Percentiles rank a stretch among this genome's conserved stretches.
Conservation (phyloP, 2,888 invertebrate genomes). For the Ormia ochracea region DNA sequence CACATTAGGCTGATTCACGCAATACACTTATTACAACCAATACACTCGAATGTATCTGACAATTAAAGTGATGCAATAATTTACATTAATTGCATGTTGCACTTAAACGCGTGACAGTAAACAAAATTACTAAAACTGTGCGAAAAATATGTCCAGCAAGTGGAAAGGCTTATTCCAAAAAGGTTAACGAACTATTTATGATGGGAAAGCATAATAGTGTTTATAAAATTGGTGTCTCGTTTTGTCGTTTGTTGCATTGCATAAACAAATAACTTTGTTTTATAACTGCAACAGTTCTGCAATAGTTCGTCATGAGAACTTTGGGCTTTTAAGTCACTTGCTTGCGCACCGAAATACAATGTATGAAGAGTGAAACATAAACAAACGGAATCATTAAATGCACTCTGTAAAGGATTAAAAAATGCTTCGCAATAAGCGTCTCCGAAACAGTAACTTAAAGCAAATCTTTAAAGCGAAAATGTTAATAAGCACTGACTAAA, state of each 20-base stretch:
- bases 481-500: conserved; percentile 5
- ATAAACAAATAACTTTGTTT: conserved; percentile 23
- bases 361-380: conserved; percentile 1
- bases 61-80: no score
- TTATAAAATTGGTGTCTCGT: conserved; percentile 4
- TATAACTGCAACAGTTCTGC: background rate
- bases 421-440: background rate
- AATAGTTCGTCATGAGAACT: conserved; percentile 6
- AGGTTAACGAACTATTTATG: conserved; percentile 15
- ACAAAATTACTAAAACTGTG: background rate
- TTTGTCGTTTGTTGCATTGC: conserved; percentile 3
- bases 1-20: no score
- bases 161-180: background rate
- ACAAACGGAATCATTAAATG: background rate
- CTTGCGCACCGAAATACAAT: background rate
- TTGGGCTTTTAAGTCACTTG: conserved; percentile 4
- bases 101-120: background rate
- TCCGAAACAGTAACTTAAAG: conserved; percentile 29
- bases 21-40: no score
- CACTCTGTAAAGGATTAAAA: conserved; percentile 9
- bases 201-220: conserved; percentile 12
- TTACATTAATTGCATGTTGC: no score
- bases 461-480: conserved; percentile 32
- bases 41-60: no score
- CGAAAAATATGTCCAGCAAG: background rate